Base-by-base conservation (phyloP, 2,113 vertebrate genomes). In the Oryzias javanicus region DNA sequence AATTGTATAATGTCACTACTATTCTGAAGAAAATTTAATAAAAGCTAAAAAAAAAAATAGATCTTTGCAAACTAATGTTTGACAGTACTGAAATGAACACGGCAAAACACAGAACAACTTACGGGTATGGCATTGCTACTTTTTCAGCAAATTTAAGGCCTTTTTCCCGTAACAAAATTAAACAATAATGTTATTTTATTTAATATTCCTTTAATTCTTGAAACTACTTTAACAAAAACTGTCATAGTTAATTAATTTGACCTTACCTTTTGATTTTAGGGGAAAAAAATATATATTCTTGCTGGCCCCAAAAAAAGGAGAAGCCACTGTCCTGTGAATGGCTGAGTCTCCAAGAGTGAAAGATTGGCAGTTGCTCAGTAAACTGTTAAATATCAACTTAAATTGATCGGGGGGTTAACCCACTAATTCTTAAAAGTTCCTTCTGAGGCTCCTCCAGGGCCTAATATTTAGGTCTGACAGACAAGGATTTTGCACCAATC, bases 311-410 rank as follows among this genome's bases (percentile, higher is more conserved):
- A 75, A 88, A 90, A 87, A 85, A 87, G 71, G 86, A 74, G 70
- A 85, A 62, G 75, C 72, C 72, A 76, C 49, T 74, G 56, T 69
- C 80, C 72, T 60, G 86, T 20, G 73, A 76, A 79, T 65, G 69
- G 74, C 76, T 81, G 69, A 83, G 72, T 77, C 73, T 78, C 81
- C 72, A 59, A 70, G 67, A 86, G 82, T 63, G 67, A 85, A 77
- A 79, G 78, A 82, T 86, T 89, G 89, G 80, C 80, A 85, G 24
- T 79, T 60, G 69, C 80, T 69, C 84, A 83, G 84, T 64, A 72
- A 78, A 61, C 76, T 63, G 91, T 93, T 92, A 92, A 90, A 90
- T 70, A 89, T 90, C 89, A 92, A 92, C 91, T 87, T 79, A 35
- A 74, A 93, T 93, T 90, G 91, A 93, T 91, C 70, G 77, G 85